phyloP scores from a whole-genome alignment of 2,113 vertebrate genomes.

The Psophia crepitans region DNA sequence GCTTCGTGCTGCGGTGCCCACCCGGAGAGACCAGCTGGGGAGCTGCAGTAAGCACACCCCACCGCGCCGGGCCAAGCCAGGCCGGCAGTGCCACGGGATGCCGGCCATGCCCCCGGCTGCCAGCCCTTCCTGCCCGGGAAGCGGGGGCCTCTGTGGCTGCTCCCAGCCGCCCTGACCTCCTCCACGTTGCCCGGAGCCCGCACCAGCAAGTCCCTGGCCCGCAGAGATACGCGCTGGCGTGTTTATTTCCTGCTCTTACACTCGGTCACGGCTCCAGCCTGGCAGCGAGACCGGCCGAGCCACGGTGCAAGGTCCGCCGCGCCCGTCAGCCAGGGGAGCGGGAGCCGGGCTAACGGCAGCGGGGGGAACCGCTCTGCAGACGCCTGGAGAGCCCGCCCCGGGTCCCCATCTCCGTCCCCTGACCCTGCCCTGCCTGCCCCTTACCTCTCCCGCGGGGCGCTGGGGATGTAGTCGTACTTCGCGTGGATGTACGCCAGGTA shows the following conservation, averaged over 20 bases:
- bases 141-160: fast-evolving
- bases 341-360: fast-evolving
- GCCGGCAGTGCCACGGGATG: fast-evolving
- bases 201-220: neutral
- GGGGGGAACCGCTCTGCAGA: neutral
- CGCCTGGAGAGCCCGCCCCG: fast-evolving
- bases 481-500: constrained; percentile 70
- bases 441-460: constrained; percentile 78
- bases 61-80: neutral
- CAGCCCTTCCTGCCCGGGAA: fast-evolving
- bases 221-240: fast-evolving
- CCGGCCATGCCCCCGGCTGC: fast-evolving
- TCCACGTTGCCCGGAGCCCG: neutral
- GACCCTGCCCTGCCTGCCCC: neutral
- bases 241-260: fast-evolving
- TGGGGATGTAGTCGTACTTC: constrained; percentile 80
- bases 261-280: fast-evolving
- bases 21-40: no score
- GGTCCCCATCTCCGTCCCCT: neutral
- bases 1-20: fast-evolving
- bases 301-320: neutral
- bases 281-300: neutral
- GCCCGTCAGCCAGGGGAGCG: neutral
- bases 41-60: fast-evolving
- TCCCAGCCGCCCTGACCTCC: fast-evolving